These are phyloP conservation scores for Hormaphis cornu DNA, from an alignment of 1,140 invertebrate species.

Conservation along the genomic window DNA sequence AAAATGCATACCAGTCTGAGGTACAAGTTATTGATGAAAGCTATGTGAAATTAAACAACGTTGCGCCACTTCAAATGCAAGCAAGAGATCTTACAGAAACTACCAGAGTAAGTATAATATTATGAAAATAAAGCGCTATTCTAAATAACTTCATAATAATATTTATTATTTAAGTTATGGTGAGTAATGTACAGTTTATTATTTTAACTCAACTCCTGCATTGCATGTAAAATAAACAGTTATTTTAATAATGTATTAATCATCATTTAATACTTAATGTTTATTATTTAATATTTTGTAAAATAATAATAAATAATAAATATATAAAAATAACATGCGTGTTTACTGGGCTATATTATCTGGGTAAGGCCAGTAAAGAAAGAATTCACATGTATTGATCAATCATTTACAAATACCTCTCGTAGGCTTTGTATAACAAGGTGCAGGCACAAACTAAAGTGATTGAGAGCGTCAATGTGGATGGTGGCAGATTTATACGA, in stretches of 20 bases:
- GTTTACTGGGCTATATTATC: background rate
- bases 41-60: slow-evolving; percentile 60
- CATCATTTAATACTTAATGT: slow-evolving; percentile 18
- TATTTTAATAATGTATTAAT: too few relatives aligned
- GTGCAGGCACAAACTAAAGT: slow-evolving; percentile 81
- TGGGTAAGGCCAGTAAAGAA: background rate
- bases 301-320: too few relatives aligned
- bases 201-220: background rate
- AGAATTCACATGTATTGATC: slow-evolving; percentile 1
- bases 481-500: slow-evolving; percentile 88
- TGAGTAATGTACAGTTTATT: slow-evolving; percentile 5
- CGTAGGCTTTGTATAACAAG: slow-evolving; percentile 78
- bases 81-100: slow-evolving; percentile 64
- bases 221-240: slow-evolving; percentile 12
- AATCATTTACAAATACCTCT: slow-evolving; percentile 39
- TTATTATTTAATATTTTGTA: background rate
- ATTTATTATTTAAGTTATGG: background rate
- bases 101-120: slow-evolving; percentile 55
- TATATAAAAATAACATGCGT: background rate
- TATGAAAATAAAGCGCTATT: background rate
- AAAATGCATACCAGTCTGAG: slow-evolving; percentile 73
- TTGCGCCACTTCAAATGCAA: slow-evolving; percentile 59
- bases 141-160: too few relatives aligned
- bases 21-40: slow-evolving; percentile 77
- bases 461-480: slow-evolving; percentile 90